Percentiles rank a stretch among this genome's conserved stretches.
These are phyloP conservation scores for Molorchus minor DNA, from an alignment of 2,888 invertebrate genomes.

Conservation along the genomic window DNA sequence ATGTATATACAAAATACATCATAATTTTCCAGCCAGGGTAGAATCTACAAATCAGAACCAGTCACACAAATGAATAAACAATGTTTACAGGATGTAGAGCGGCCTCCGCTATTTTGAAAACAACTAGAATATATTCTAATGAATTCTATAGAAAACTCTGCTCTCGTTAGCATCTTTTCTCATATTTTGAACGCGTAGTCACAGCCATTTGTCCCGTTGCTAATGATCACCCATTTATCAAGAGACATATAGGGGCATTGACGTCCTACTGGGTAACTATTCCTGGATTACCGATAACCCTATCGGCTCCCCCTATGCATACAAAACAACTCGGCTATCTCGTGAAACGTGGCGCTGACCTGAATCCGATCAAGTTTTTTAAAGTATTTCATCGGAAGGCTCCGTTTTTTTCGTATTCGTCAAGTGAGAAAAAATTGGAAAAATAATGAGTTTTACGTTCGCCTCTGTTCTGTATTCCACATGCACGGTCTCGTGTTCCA, in stretches of 20 bases:
- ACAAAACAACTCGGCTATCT: neutral
- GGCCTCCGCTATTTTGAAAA: no score
- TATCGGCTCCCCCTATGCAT: neutral
- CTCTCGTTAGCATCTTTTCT: neutral
- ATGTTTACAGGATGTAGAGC: no score
- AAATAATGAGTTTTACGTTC: no score
- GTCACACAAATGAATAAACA: no score
- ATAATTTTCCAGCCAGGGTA: no score
- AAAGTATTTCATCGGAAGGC: neutral
- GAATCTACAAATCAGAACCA: no score
- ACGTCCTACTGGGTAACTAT: constrained; percentile 11
- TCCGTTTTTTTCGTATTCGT: no score
- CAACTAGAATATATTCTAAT: no score
- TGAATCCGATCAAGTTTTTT: neutral
- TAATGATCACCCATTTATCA: constrained; percentile 15
- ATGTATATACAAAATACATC: no score
- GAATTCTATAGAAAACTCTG: no score
- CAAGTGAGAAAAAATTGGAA: constrained; percentile 1
- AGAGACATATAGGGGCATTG: constrained; percentile 3
- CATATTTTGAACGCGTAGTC: neutral
- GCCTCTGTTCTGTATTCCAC: no score
- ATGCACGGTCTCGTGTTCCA: no score
- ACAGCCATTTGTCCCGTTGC: neutral
- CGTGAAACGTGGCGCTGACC: neutral
- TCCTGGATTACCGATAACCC: neutral